Evolutionary conservation across 2,888 invertebrate genomes (phyloP), one percentile per base, ranked within the genome.

Genomic region (Phania funesta): DNA sequence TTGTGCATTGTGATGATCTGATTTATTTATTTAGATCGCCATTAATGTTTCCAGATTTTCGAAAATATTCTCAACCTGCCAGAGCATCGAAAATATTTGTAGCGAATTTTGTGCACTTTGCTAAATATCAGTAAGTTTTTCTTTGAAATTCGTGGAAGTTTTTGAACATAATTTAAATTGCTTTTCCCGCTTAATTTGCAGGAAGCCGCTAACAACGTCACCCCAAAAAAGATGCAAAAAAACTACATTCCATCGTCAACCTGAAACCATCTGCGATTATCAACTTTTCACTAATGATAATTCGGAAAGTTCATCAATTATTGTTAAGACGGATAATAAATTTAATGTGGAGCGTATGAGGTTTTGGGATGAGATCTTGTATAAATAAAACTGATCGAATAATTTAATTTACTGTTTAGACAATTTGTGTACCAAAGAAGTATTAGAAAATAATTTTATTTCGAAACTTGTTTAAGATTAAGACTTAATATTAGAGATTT

Each of bases 1-100:
- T 91, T 0, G 91, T 91, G 0, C 93, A 93, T 85, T 92, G 92
- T 82, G 93, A 93, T 85, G 93, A 93, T 85, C 85, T 93, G 18
- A 87, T 92, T 50, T 93, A 93, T 84, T 86, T 92, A 4, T 92
- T 93, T 83, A 90, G 90, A 44, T 89, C 92, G 38, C 91, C 92
- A 0, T 76, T 87, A 29, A 56, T 92, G 1, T 92, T 92, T 85
- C 84, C 87, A 0, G 89, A 90, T 56, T 89, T 92, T 46, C 85
- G 85, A 4, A 84, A 83, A 6, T 83, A 86, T 46, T 89, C 90
- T 0, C 85, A 82, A 0, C 91, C 92, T 74, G 87, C 90, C 0
- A 76, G 85, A 50, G 88, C 92, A 41, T 89, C 91, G 1, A 85
- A 88, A 32, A 85, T 87, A 0, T 87, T 92, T 85, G 88, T 92